Base-by-base conservation (phyloP, 1,140 invertebrate species). In the Hyles euphorbiae region DNA sequence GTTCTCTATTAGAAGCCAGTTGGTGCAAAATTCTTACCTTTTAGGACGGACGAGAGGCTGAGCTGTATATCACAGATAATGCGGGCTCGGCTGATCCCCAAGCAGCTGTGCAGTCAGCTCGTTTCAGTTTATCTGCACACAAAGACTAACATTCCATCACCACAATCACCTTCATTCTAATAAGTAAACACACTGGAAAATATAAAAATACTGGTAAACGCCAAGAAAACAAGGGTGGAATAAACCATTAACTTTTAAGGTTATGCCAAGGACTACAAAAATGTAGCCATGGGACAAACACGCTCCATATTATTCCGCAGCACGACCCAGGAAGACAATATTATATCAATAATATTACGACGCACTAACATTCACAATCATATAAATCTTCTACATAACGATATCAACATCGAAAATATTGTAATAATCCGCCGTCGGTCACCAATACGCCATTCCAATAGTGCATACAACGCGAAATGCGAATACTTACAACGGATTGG, bases 51-150 rank as follows among this genome's bases (percentile, higher is more conserved):
- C 87, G 88, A 87, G 83, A 88, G 84, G 88, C 91, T 92, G 91
- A 93, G 92, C 93, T 92, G 91, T 91, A 90, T 94, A 94, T 94
- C 93, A 94, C 93, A 94, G 93, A 93, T 89, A 87, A 82, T 78
- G 78, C 72, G 86, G 88, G 83, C 85, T 79, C 89, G 87, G 77
- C 78, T 82, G 74, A 84, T 87, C 83, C 79, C 85, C 65, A 62
- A 83, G 82, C 82, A 86, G 81, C 80, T 88, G 84, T 71, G 77
- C 83, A 84, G 83, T 78, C 78, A 76, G 81, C 83, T 88, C 83
- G 78, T 84, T 83, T 83, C 74, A 82, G 74, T 76, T 84, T 76
- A 81, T 86, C 83, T 88, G 70, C 33, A 62, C 50, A 53, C 65
- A 66, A 78, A 74, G 67, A 63, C 64, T 58, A 54, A 22, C 57